Percentiles rank a stretch among this genome's conserved stretches.
These are phyloP conservation scores for Drosophila ficusphila DNA, from an alignment of 1,140 invertebrate genomes.

Conservation along the genomic window DNA sequence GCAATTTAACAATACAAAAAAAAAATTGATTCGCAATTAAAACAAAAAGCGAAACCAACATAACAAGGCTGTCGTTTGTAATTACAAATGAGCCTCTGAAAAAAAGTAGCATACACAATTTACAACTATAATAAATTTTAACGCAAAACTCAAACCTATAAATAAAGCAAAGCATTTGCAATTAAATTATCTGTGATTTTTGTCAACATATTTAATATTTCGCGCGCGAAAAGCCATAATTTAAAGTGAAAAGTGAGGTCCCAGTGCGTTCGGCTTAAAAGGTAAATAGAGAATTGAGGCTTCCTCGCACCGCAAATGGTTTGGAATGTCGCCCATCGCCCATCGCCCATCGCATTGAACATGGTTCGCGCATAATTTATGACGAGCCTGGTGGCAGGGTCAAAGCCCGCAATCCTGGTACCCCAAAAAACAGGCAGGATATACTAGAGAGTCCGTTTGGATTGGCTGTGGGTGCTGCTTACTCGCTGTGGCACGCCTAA, in stretches of 20 bases:
- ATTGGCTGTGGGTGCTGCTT: slow-evolving; percentile 27
- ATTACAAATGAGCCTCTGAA: slow-evolving; percentile 66
- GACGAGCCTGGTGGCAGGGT: slow-evolving; percentile 31
- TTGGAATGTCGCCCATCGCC: slow-evolving; percentile 69
- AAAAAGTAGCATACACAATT: slow-evolving; percentile 42
- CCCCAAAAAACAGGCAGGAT: background rate
- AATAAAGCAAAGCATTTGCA: slow-evolving; percentile 53
- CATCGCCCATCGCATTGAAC: slow-evolving; percentile 71
- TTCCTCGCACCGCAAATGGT: slow-evolving; percentile 60
- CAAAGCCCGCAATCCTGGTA: slow-evolving; percentile 3
- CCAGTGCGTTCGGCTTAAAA: slow-evolving; percentile 44
- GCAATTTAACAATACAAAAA: slow-evolving; percentile 13
- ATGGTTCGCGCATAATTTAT: slow-evolving; percentile 75
- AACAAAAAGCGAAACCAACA: slow-evolving; percentile 1
- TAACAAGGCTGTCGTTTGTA: slow-evolving; percentile 66
- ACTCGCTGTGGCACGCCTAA: slow-evolving; percentile 48
- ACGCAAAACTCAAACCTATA: slow-evolving; percentile 42
- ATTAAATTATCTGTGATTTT: slow-evolving; percentile 81
- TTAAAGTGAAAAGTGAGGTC: slow-evolving; percentile 29
- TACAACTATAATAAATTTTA: slow-evolving; percentile 42
- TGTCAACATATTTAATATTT: slow-evolving; percentile 72
- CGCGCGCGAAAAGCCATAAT: slow-evolving; percentile 12
- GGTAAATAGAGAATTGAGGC: slow-evolving; percentile 59
- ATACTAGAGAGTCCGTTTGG: slow-evolving; percentile 4
- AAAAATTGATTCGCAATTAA: too few species aligned